A percentile compares a stretch with the other conserved stretches of the same genome.
Evolutionary conservation across 92 coral and sea anemone genomes (phyloP).

Genomic region (Muricea muricata): DNA sequence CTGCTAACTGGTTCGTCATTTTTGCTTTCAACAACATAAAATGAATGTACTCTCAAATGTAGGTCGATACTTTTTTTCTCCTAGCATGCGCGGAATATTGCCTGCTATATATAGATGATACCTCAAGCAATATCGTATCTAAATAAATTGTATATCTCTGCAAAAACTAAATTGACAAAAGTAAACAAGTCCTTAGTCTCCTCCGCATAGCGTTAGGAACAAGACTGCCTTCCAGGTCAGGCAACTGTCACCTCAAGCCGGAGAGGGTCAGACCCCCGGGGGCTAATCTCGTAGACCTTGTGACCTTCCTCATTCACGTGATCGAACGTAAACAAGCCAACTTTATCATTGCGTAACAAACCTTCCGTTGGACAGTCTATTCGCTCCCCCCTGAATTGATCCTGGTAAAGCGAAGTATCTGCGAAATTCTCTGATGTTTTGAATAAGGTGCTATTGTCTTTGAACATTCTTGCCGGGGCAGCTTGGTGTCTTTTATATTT

Average conservation of each 20-base stretch:
- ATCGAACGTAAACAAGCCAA: constrained; percentile 69
- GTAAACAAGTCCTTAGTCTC: no score
- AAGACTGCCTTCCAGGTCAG: neutral
- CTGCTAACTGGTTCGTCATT: no score
- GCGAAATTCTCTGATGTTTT: constrained; percentile 71
- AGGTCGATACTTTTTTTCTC: no score
- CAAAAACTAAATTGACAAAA: no score
- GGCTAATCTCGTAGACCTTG: constrained; percentile 58
- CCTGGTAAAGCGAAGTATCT: constrained; percentile 73
- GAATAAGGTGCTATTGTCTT: constrained; percentile 85
- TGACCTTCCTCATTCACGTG: constrained; percentile 91
- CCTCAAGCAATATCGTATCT: no score
- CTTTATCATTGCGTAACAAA: constrained; percentile 58
- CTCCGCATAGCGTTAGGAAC: neutral
- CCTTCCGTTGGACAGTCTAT: constrained; percentile 79
- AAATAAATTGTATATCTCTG: no score
- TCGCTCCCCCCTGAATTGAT: constrained; percentile 81
- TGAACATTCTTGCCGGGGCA: constrained; percentile 81
- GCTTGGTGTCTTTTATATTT: constrained; percentile 87
- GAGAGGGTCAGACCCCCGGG: constrained; percentile 14
- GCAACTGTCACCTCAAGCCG: constrained; percentile 29
- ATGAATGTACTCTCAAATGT: no score
- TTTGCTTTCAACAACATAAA: no score
- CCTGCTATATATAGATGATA: no score
- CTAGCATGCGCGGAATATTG: no score